Evolutionary conservation across 2,888 invertebrate species (phyloP).

Genomic region (Schizotus pectinicornis): DNA sequence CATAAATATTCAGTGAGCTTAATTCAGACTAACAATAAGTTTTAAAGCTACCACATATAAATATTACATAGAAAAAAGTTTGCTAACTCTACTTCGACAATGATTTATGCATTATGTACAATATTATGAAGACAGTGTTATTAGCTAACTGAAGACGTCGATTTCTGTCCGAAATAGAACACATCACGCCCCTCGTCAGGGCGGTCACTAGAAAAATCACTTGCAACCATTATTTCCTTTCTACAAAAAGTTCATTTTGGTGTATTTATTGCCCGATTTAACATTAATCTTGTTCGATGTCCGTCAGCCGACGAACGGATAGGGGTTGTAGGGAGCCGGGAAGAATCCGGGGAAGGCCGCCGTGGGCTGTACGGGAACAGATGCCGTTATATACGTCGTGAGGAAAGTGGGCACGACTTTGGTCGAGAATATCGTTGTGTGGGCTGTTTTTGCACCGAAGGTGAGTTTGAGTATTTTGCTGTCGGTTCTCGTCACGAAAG

Average conservation of each 20-base stretch:
- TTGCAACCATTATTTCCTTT: constrained; percentile 10
- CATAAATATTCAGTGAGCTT: too few species aligned
- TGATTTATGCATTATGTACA: too few species aligned
- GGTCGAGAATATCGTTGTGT: constrained; percentile 85
- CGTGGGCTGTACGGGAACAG: constrained; percentile 71
- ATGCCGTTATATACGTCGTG: constrained; percentile 82
- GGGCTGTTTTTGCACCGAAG: constrained; percentile 89
- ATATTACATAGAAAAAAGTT: too few species aligned
- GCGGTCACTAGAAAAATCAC: constrained; percentile 3
- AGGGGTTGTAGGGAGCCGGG: constrained; percentile 77
- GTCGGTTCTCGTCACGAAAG: constrained; percentile 78
- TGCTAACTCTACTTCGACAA: too few species aligned
- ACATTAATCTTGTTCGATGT: constrained; percentile 37
- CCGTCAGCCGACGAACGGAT: constrained; percentile 75
- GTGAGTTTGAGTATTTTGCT: constrained; percentile 85
- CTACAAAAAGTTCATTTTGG: constrained; percentile 16
- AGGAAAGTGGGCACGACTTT: constrained; percentile 81
- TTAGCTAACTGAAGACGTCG: too few species aligned
- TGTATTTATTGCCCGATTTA: constrained; percentile 32
- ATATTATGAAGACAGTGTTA: too few species aligned
- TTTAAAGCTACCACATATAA: too few species aligned
- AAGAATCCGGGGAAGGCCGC: constrained; percentile 78
- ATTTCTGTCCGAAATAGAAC: too few species aligned
- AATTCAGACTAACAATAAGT: too few species aligned
- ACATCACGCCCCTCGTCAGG: too few species aligned